Evolutionary conservation across 2,797 vertebrate genomes (phyloP), one percentile per base, ranked within the genome.

Genomic region (Acanthis flammea): DNA sequence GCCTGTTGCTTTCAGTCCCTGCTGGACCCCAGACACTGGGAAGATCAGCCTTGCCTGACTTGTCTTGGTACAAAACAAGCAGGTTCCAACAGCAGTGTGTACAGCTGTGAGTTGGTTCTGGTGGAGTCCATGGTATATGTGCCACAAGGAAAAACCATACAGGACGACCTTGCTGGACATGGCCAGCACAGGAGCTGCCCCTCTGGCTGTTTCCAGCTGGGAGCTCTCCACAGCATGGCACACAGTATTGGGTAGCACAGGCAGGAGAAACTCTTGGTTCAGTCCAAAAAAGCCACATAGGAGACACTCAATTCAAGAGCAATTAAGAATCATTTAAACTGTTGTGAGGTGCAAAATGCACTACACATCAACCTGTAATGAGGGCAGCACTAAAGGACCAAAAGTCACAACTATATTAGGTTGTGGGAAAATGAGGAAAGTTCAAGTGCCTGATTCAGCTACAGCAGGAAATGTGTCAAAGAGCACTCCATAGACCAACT

Each of bases 41-140:
- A 67, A 75, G 33, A 37, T 65, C 50, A 68, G 37, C 27, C 19
- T 35, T 67, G 75, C 33, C 54, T 4, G 0, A 41, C 35, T 39
- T 25, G 12, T 23, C 53, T 30, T 12, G 22, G 21, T 72, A 45
- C 12, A 45, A 27, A 68, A 68, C 16, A 10, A 90, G 58, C 54
- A 39, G 35, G 27, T 75, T 61, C 31, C 6, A 35, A n/a, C 19
- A 89, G 42, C 6, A 62, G 39, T 21, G n/a, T 50, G 30, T 82
- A 23, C 7, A 71, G 37, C 50, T 45, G 17, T 60, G 39, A 21
- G 14, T 5, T 42, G 30, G 21, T 57, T 75, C 75, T 72, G 35
- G 27, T 14, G 1, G 3, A 48, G 19, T 14, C 47, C 17, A 14
- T 35, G 27, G n/a, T 12, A 10, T 2, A 33, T 2, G 9, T 51